phyloP scores from a whole-genome alignment of 2,888 invertebrate species.

The Boloria euphrosyne region DNA sequence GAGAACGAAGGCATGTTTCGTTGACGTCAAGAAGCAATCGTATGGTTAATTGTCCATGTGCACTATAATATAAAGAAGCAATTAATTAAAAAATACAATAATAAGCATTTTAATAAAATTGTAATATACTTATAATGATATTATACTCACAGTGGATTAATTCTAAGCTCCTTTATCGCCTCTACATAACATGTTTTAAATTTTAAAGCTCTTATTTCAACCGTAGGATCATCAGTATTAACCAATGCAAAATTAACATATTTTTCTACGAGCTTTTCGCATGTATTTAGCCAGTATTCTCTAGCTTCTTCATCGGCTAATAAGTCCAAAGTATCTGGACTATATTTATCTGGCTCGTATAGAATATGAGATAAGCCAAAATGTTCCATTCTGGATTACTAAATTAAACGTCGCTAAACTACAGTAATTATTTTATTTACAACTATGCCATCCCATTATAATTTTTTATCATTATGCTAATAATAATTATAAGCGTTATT shows the following conservation, averaged over 20 bases:
- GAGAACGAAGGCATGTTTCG: slow-evolving; percentile 94
- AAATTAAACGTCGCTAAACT: slow-evolving; percentile 32
- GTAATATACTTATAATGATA: not conserved
- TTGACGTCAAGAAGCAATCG: slow-evolving; percentile 95
- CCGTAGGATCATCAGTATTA: slow-evolving; percentile 89
- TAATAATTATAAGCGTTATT: slow-evolving; percentile 47
- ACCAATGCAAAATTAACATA: slow-evolving; percentile 91
- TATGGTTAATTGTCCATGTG: slow-evolving; percentile 93
- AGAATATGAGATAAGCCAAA: slow-evolving; percentile 83
- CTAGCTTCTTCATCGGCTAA: slow-evolving; percentile 92
- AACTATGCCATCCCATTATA: slow-evolving; percentile 63
- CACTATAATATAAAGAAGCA: slow-evolving; percentile 61
- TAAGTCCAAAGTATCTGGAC: slow-evolving; percentile 96
- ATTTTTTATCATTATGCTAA: slow-evolving; percentile 65
- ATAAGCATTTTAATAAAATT: not conserved
- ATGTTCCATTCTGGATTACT: slow-evolving; percentile 67
- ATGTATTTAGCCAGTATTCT: slow-evolving; percentile 95
- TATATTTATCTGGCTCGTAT: slow-evolving; percentile 89
- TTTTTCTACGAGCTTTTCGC: slow-evolving; percentile 92
- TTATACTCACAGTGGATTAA: slow-evolving; percentile 89
- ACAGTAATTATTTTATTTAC: slow-evolving; percentile 50
- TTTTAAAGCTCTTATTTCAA: slow-evolving; percentile 89
- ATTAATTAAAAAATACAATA: slow-evolving; percentile 16
- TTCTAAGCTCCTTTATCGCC: slow-evolving; percentile 87
- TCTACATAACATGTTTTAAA: slow-evolving; percentile 92